Evolutionary conservation across 2,888 invertebrate genomes (phyloP).

Genomic region (Cetonia aurata): DNA sequence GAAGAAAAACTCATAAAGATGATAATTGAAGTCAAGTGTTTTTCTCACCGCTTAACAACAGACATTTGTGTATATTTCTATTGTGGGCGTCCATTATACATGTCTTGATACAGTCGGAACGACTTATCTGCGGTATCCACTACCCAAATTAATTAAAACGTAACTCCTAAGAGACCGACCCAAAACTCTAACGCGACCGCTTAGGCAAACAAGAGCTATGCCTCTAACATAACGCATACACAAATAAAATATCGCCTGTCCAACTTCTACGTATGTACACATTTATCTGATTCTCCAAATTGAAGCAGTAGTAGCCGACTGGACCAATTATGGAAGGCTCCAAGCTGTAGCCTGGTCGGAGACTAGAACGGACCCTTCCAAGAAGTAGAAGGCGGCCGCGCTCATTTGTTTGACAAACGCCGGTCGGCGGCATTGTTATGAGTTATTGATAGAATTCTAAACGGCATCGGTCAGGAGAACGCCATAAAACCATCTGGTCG

Average conservation of each 20-base stretch:
- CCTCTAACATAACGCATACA: slow-evolving; percentile 19
- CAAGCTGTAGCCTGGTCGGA: slow-evolving; percentile 5
- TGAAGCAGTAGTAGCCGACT: slow-evolving; percentile 32
- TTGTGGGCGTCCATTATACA: slow-evolving; percentile 21
- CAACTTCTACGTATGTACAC: slow-evolving; percentile 8
- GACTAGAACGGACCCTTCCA: slow-evolving; percentile 18
- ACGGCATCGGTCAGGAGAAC: slow-evolving; percentile 29
- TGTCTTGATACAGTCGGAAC: slow-evolving; percentile 8
- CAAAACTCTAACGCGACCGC: slow-evolving; percentile 23
- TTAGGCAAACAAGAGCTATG: slow-evolving; percentile 13
- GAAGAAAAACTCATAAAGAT: too few relatives aligned
- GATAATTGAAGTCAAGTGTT: too few relatives aligned
- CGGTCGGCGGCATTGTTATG: slow-evolving; percentile 40
- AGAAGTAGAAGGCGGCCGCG: slow-evolving; percentile 24
- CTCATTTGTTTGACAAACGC: slow-evolving; percentile 35
- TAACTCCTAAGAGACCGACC: slow-evolving; percentile 25
- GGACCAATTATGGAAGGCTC: slow-evolving; percentile 40
- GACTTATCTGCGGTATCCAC: slow-evolving; percentile 19
- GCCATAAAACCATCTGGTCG: slow-evolving; percentile 33
- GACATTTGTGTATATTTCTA: too few relatives aligned
- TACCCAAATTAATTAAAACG: slow-evolving; percentile 36
- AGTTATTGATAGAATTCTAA: slow-evolving; percentile 41
- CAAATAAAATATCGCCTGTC: slow-evolving; percentile 40
- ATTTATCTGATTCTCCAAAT: slow-evolving; percentile 38
- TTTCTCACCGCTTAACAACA: background rate